These are phyloP conservation scores for Crax fasciolata DNA, from an alignment of 2,797 vertebrate species.

Conservation along the genomic window DNA sequence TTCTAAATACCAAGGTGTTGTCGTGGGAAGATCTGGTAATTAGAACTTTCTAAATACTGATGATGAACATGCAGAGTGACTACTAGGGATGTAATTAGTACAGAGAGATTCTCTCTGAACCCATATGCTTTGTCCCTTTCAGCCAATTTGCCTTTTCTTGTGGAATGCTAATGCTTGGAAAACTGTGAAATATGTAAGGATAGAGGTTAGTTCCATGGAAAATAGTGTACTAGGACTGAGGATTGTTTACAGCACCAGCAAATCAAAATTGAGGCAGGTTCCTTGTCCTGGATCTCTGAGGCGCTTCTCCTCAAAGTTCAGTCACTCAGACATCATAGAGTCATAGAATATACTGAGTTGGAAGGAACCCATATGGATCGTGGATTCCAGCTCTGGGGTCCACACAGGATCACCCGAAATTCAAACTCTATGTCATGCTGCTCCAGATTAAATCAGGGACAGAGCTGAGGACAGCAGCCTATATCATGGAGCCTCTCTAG, in stretches of 20 bases:
- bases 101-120: background rate
- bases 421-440: background rate
- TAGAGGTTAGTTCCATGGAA: background rate
- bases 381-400: no score
- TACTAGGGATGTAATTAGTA: background rate
- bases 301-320: background rate
- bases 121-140: background rate
- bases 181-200: accelerated
- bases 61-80: background rate
- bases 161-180: background rate
- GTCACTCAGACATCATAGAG: background rate
- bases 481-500: background rate
- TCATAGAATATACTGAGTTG: background rate
- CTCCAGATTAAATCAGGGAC: background rate
- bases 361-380: background rate
- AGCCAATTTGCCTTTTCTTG: background rate
- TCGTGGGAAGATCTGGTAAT: background rate
- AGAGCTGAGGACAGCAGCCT: background rate
- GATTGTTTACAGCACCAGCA: background rate
- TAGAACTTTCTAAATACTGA: background rate
- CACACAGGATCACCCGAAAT: no score
- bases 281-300: background rate
- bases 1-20: background rate
- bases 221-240: background rate
- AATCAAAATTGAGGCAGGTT: background rate